Evolutionary conservation across 2,113 vertebrate genomes (phyloP).

Genomic region (Lagenorhynchus albirostris): DNA sequence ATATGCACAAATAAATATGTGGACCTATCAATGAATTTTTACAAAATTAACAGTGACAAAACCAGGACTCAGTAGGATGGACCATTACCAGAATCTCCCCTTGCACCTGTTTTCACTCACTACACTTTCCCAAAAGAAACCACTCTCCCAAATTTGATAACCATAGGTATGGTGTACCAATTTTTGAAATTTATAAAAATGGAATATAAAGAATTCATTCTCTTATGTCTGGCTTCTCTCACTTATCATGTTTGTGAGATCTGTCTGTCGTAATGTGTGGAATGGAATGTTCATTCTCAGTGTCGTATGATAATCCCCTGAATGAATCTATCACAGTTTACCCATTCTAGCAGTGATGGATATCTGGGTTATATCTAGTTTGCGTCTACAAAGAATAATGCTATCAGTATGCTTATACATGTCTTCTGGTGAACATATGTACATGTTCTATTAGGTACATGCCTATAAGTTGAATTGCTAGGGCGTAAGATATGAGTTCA

Average conservation of each 20-base stretch:
- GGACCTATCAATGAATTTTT: not conserved
- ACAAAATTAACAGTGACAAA: not conserved
- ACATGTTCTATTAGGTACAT: not conserved
- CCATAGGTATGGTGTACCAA: not conserved
- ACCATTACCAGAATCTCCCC: not conserved
- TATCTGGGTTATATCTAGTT: not conserved
- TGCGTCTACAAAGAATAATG: not conserved
- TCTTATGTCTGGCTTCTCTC: not conserved
- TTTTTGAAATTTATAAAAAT: not conserved
- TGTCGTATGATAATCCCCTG: not conserved
- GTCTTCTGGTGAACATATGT: not conserved
- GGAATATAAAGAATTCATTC: not conserved
- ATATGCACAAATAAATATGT: not conserved
- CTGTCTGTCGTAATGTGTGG: not conserved
- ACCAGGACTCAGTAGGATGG: not conserved
- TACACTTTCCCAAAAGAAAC: not conserved
- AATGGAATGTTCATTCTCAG: not conserved
- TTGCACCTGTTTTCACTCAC: not conserved
- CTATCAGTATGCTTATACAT: not conserved
- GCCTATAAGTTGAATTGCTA: not conserved
- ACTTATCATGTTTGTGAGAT: not conserved
- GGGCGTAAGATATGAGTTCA: not conserved
- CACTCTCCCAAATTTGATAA: not conserved
- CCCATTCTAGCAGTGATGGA: not conserved
- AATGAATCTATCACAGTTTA: not conserved